Conservation (phyloP, 2,113 vertebrate species). For the Tragelaphus buxtoni region DNA sequence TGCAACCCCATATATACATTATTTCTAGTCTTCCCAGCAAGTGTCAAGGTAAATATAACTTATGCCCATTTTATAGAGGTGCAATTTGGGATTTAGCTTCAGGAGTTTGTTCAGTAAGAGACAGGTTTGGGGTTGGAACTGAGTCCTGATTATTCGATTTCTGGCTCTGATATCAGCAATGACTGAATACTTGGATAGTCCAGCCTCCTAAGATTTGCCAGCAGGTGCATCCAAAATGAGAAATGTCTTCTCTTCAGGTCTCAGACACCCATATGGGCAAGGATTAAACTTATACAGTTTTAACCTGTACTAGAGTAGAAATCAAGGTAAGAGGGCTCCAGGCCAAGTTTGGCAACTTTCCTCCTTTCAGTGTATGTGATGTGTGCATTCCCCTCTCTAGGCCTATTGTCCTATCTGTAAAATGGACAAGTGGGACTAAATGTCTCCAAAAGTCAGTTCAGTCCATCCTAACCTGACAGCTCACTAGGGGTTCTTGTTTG, state of each 20-base stretch:
- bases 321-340: neutral
- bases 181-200: neutral
- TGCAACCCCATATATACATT: neutral
- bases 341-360: neutral
- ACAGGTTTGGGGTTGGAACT: neutral
- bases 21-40: slow-evolving; percentile 21
- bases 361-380: neutral
- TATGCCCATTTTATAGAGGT: neutral
- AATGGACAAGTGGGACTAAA: neutral
- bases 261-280: neutral
- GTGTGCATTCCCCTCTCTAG: neutral
- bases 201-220: slow-evolving; percentile 10
- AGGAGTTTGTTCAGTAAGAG: neutral
- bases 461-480: neutral
- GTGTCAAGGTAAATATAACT: neutral
- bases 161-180: neutral
- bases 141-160: neutral
- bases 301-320: neutral
- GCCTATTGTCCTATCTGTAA: neutral
- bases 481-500: neutral
- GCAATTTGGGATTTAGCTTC: neutral
- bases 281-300: neutral
- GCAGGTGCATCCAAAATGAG: neutral
- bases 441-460: neutral
- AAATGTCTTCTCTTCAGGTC: neutral